A percentile compares a stretch with the other conserved stretches of the same genome.
These are phyloP conservation scores for Orchesella cincta DNA, from an alignment of 1,140 invertebrate species.

Conservation along the genomic window DNA sequence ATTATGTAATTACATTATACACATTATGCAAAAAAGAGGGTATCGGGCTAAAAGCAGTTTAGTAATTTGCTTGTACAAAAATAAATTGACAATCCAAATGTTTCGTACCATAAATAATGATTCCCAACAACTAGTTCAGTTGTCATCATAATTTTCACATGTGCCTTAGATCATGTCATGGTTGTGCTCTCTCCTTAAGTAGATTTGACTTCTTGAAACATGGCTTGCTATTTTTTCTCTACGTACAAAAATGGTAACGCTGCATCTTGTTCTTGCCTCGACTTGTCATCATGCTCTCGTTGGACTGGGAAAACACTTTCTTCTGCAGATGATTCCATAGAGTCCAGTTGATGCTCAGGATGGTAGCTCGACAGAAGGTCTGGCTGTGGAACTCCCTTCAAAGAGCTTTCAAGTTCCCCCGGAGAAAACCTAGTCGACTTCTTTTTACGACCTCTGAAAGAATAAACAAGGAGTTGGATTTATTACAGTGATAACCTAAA, in stretches of 20 bases:
- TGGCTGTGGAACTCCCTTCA: neutral
- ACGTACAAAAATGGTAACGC: neutral
- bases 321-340: neutral
- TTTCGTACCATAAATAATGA: slow-evolving; percentile 8
- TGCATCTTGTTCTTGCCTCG: neutral
- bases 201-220: neutral
- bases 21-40: too few species aligned
- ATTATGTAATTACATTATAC: too few species aligned
- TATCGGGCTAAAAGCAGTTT: too few species aligned
- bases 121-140: neutral
- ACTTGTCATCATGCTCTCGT: neutral
- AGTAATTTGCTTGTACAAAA: too few species aligned
- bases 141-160: neutral
- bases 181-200: neutral
- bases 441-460: slow-evolving; percentile 20
- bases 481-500: slow-evolving; percentile 5
- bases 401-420: slow-evolving; percentile 17
- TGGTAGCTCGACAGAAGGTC: neutral
- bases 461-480: slow-evolving; percentile 6
- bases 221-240: neutral
- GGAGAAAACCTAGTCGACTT: slow-evolving; percentile 26
- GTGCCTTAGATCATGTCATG: neutral
- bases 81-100: too few species aligned
- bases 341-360: neutral
- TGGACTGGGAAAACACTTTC: neutral